Evolutionary conservation across 2,113 vertebrate species (phyloP).

Genomic region (Carassius carassius): DNA sequence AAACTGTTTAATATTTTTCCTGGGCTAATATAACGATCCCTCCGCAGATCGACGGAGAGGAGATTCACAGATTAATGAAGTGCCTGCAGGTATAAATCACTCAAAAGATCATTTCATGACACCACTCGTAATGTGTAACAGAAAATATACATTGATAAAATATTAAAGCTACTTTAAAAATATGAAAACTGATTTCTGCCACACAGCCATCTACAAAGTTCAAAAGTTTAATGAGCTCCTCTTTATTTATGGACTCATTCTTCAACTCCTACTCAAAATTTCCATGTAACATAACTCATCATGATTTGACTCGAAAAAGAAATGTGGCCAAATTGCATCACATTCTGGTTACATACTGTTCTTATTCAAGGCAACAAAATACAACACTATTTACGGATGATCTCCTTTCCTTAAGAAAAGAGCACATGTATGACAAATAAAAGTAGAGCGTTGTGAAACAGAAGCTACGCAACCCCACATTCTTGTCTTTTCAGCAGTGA

Average conservation of each 20-base stretch:
- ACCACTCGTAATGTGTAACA: not conserved
- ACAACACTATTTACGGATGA: not conserved
- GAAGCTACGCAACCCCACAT: not conserved
- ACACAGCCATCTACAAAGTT: not conserved
- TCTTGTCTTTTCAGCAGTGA: not conserved
- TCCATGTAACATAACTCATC: not conserved
- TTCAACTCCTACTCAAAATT: not conserved
- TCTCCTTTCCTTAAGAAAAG: not conserved
- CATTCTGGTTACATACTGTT: not conserved
- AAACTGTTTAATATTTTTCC: slow-evolving; percentile 57
- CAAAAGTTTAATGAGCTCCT: not conserved
- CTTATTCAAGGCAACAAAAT: not conserved
- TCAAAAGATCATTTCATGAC: not conserved
- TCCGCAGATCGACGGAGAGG: slow-evolving; percentile 51
- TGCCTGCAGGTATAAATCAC: slow-evolving; percentile 29
- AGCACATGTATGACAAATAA: not conserved
- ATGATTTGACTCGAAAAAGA: not conserved
- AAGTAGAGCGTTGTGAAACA: not conserved
- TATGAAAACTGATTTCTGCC: not conserved
- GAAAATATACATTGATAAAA: not conserved
- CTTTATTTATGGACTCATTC: not conserved
- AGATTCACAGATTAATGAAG: slow-evolving; percentile 52
- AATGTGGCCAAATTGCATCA: not conserved
- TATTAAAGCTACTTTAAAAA: not conserved
- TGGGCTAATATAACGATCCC: slow-evolving; percentile 50